Base-by-base conservation (phyloP, 1,140 invertebrate genomes). In the Hyles euphorbiae region DNA sequence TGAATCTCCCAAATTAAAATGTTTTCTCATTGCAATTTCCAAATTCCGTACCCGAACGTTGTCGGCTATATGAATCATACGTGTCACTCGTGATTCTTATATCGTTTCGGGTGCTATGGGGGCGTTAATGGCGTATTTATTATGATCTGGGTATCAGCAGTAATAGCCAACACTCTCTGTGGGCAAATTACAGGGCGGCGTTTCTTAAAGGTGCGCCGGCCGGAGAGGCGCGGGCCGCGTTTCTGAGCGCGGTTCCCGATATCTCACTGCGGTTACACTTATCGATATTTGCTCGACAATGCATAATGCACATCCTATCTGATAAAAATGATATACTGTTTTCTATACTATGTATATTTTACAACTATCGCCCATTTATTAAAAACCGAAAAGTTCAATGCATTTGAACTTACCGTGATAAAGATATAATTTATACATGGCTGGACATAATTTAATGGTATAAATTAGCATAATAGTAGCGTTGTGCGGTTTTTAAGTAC, bases 51-150 rank as follows among this genome's bases (percentile, higher is more conserved):
- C 1, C 22, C 36, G 36, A 40, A 40, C 8, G 1, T 5, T 40
- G 36, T 40, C 36, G 36, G 36, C 8, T 8, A 8, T 40, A 40
- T 40, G 36, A 40, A 40, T 40, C 36, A 40, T 40, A 8, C 36
- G 8, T 40, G 36, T 5, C 36, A 40, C 58, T 58, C 59, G 55
- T 69, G 69, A 66, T 70, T 67, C 70, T 81, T 76, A 72, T 76
- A 76, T 75, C 75, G 76, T 85, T 86, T 84, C 80, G 81, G 82
- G 78, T 79, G 80, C 78, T 77, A 72, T 65, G 79, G 79, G 77
- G 81, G 83, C 83, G 85, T 85, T 88, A 87, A 88, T 87, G 83
- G 83, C 72, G 80, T 88, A 88, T 88, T 88, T 88, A 88, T 88
- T 87, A 88, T 85, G 83, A 88, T 88, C 83, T 78, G 72, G 78